Base-by-base conservation (phyloP, 2,113 vertebrate species). In the Morone saxatilis region DNA sequence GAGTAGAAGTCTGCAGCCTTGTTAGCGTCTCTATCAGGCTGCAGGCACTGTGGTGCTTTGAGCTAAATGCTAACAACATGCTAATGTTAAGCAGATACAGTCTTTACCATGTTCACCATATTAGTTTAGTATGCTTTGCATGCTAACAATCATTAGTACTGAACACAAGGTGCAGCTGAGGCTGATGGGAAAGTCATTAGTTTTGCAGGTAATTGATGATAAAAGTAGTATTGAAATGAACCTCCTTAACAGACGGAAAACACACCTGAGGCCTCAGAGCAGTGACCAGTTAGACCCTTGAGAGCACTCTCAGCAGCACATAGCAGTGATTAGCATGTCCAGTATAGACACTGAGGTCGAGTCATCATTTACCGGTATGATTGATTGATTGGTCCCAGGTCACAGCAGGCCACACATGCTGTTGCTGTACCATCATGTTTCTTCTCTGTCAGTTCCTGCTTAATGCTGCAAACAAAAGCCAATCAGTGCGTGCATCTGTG, bases 391-490 rank as follows among this genome's bases (percentile, higher is more conserved):
- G 20, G 17, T 41, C 16, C 12, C 20, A 48, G 67, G 60, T 76
- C 59, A 54, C 65, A 67, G 59, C 41, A 51, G 60, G 25, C 80
- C 59, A 40, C 47, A 45, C 16, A 4, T 36, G 77, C 17, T 78
- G n/a, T 40, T 16, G 40, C 43, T 56, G 60, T 19, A 5, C 40
- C 36, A 6, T 14, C 31, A 5, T 36, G 12, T 73, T 75, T 78
- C 41, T 63, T 51, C 16, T 8, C 19, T 31, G 57, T 72, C 20
- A 62, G 16, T 70, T 73, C 40, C 54, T 43, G 38, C 38, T 78
- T 22, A 61, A 12, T 59, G 47, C 41, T 45, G 45, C 17, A 25
- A 71, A 82, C 68, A 80, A 75, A 85, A 68, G 25, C 2, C 7
- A 79, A 77, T 75, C 67, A 62, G 45, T 61, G 12, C 0, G 11